phyloP scores from a whole-genome alignment of 2,113 vertebrate genomes.

The Orientallactaga bullata region DNA sequence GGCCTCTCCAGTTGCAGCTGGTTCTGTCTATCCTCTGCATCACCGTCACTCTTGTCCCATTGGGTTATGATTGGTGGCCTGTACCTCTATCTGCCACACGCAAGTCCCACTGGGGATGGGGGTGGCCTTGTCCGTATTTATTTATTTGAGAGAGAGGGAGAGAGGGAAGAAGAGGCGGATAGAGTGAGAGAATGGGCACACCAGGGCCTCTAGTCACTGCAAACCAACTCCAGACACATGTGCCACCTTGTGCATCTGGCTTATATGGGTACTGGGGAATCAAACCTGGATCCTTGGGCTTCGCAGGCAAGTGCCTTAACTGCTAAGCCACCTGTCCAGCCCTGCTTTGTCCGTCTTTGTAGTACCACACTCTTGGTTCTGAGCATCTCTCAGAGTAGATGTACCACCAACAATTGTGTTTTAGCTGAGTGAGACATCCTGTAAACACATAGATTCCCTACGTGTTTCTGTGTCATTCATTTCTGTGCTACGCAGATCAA shows the following conservation, averaged over 20 bases:
- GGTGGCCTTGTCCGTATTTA: neutral
- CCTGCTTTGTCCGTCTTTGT: neutral
- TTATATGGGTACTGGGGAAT: too few species aligned
- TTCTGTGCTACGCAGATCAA: neutral
- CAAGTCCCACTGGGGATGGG: neutral
- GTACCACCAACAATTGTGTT: fast-evolving
- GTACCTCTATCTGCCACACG: neutral
- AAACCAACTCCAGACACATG: too few species aligned
- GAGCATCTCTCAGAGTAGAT: neutral
- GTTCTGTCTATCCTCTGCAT: neutral
- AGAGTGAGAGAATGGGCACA: too few species aligned
- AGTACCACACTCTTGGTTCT: neutral
- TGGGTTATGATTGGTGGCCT: neutral
- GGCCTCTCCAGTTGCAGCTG: neutral
- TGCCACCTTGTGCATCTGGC: too few species aligned
- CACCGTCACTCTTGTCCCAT: neutral
- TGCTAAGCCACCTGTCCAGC: too few species aligned
- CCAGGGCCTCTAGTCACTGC: too few species aligned
- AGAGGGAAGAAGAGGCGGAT: too few species aligned
- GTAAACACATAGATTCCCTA: fast-evolving
- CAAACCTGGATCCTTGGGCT: too few species aligned
- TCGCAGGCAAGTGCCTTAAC: too few species aligned
- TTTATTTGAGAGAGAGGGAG: too few species aligned
- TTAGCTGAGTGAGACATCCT: neutral
- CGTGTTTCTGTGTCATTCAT: neutral